Base-by-base conservation (phyloP, 2,888 invertebrate genomes). In the Nomada lathburiana region DNA sequence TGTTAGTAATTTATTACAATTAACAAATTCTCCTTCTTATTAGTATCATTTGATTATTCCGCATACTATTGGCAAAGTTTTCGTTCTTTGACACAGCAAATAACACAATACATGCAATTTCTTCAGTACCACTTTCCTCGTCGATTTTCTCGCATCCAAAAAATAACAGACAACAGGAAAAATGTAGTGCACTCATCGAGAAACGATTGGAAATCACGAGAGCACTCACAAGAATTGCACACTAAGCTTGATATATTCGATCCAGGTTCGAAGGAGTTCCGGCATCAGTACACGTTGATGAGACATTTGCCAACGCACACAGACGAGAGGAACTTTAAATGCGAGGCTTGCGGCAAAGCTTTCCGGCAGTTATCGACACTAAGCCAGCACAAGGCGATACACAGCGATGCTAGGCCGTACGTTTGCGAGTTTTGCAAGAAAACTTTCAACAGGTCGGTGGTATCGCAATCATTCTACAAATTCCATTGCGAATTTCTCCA, bases 331-430 rank as follows among this genome's bases (percentile, higher is more conserved):
- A 97, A 97, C 94, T 97, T 96, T 93, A 96, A 96, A 90, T 97
- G 97, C 91, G 95, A 95, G 76, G 95, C 95, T 42, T 97, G 97
- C 89, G 96, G 96, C 20, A 97, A 97, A 95, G 96, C 96, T 85
- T 96, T 97, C 90, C 94, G 96, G 0, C 96, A 97, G 93, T 95
- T 97, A 90, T 97, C 97, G 52, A 97, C 97, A 1, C 93, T 97
- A 64, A 96, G 96, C 86, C 97, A 97, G 90, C 97, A 97, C 90
- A 95, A 96, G 67, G 97, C 97, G n/a, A 97, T 97, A 89, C 97
- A 97, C 91, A 97, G 97, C n/a, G 95, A 96, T 53, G 96, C 96
- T 53, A 94, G 97, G 60, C 97, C 97, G 0, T 97, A 97, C 90
- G 94, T 96, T 68, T 97, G 97, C 91, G 96, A 96, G 94, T 95